These are phyloP conservation scores for Aricia agestis DNA, from an alignment of 1,140 invertebrate genomes.

Conservation along the genomic window DNA sequence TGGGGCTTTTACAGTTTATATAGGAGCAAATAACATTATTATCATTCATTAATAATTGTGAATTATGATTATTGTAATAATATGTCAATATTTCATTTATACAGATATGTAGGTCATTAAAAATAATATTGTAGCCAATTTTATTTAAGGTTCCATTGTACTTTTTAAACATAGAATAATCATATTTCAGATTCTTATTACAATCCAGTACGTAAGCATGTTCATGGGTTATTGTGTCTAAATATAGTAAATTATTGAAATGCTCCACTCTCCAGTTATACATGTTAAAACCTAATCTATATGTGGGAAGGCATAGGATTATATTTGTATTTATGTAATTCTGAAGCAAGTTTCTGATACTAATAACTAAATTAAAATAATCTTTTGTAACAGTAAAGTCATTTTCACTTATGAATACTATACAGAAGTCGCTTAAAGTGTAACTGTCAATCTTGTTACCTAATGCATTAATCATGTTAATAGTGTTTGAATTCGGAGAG, in stretches of 20 bases:
- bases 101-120: neutral
- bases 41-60: too few species aligned
- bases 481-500: neutral
- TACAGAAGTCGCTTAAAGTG: neutral
- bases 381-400: neutral
- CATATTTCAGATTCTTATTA: neutral
- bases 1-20: neutral
- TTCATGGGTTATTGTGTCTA: neutral
- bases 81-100: neutral
- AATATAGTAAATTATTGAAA: conserved; percentile 6
- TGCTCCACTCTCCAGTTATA: neutral
- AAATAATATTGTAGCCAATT: neutral
- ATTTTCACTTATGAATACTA: conserved; percentile 6
- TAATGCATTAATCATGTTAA: neutral
- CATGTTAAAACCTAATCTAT: neutral
- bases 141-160: neutral
- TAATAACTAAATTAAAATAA: conserved; percentile 4
- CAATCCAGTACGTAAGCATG: neutral
- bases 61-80: neutral
- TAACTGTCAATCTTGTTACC: neutral
- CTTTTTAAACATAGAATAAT: neutral
- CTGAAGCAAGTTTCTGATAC: neutral
- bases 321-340: neutral
- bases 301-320: neutral
- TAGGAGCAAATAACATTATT: too few species aligned